Evolutionary conservation across 2,888 invertebrate species (phyloP).

Genomic region (Ganaspis brasiliensis): DNA sequence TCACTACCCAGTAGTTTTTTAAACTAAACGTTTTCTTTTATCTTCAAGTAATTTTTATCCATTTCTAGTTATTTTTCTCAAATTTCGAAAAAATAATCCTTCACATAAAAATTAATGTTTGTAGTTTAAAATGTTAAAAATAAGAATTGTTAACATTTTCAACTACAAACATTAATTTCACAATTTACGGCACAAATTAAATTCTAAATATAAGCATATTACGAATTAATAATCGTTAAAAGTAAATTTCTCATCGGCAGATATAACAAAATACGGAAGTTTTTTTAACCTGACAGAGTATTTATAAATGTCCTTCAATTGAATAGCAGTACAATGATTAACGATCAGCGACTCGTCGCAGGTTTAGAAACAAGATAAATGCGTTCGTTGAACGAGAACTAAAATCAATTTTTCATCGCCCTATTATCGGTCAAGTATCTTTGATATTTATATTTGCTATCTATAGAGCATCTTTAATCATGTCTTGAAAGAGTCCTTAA

Average conservation of each 20-base stretch:
- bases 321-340: slow-evolving; percentile 1
- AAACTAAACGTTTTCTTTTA: too few species aligned
- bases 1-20: too few species aligned
- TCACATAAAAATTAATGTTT: too few species aligned
- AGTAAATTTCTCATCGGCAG: neutral
- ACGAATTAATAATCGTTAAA: too few species aligned
- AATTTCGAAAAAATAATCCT: too few species aligned
- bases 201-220: too few species aligned
- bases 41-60: too few species aligned
- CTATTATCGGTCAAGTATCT: slow-evolving; percentile 27
- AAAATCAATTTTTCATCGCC: slow-evolving; percentile 21
- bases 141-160: too few species aligned
- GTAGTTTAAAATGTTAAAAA: too few species aligned
- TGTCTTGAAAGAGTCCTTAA: neutral
- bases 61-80: too few species aligned
- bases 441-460: neutral
- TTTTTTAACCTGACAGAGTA: neutral
- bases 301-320: slow-evolving; percentile 3
- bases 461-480: neutral
- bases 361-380: neutral
- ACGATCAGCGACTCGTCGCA: neutral
- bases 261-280: neutral
- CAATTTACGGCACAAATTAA: too few species aligned
- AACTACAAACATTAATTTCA: too few species aligned
- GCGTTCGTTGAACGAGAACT: neutral